Evolutionary conservation across 53 echinoderm and acorn worm genomes (phyloP).

Genomic region (Actinopyga echinites): DNA sequence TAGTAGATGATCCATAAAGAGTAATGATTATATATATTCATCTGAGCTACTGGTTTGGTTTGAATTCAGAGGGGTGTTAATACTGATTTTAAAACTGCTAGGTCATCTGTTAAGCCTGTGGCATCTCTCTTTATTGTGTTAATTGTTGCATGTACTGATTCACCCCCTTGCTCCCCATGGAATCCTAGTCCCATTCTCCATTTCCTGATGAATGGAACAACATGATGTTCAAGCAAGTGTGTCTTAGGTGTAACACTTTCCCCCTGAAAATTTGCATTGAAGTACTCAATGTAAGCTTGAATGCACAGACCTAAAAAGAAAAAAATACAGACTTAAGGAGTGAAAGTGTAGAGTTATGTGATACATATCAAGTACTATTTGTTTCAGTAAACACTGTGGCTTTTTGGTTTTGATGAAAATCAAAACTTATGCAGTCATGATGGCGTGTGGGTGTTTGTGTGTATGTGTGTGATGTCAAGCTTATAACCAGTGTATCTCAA

Average conservation of each 20-base stretch:
- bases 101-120: not conserved
- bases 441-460: not conserved
- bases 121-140: not conserved
- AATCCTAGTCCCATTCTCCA: constrained; percentile 4
- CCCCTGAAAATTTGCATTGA: not conserved
- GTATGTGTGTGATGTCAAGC: no score
- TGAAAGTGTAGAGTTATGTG: not conserved
- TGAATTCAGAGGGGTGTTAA: not conserved
- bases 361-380: not conserved
- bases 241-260: not conserved
- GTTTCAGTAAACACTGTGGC: not conserved
- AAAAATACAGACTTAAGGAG: not conserved
- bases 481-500: no score
- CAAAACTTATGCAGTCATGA: not conserved
- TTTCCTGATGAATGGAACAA: not conserved
- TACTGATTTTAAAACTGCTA: not conserved
- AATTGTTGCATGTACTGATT: constrained; percentile 15
- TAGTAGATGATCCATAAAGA: not conserved
- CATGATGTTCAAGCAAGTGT: not conserved
- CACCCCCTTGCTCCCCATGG: constrained; percentile 13
- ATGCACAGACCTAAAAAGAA: not conserved
- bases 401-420: not conserved
- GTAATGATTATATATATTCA: not conserved
- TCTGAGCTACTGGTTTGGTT: not conserved
- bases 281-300: not conserved